A percentile compares a stretch with the other conserved stretches of the same genome.
Evolutionary conservation across 2,113 vertebrate genomes (phyloP).

Genomic region (Poeciliopsis prolifica): DNA sequence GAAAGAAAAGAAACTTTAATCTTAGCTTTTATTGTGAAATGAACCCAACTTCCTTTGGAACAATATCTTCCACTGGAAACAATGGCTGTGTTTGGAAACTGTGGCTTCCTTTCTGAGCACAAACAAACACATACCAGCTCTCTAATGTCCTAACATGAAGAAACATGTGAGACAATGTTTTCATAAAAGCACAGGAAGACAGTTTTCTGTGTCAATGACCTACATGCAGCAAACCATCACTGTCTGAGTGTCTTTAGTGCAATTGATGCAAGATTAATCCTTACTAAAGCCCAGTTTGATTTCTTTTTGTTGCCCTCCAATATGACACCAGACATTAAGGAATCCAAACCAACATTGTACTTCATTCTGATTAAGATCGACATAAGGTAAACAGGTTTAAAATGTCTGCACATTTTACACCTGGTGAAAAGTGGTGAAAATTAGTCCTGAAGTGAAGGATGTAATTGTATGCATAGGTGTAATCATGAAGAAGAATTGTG

Average conservation of each 20-base stretch:
- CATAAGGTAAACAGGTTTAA: conserved; percentile 37
- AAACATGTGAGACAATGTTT: background rate
- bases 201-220: conserved; percentile 43
- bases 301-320: conserved; percentile 35
- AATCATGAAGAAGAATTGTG: conserved; percentile 54
- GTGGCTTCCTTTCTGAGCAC: background rate
- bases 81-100: background rate
- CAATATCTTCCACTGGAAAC: background rate
- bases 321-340: conserved; percentile 34
- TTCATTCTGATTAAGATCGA: conserved; percentile 8
- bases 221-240: conserved; percentile 25
- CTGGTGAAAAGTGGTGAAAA: conserved; percentile 41
- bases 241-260: background rate
- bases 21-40: conserved; percentile 27
- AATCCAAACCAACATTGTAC: background rate
- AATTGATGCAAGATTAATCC: background rate
- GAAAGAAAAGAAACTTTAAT: background rate
- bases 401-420: conserved; percentile 3
- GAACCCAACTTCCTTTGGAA: background rate
- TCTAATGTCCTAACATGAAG: background rate
- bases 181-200: conserved; percentile 33
- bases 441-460: conserved; percentile 54
- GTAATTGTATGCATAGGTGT: conserved; percentile 54
- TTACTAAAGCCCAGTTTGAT: background rate
- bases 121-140: conserved; percentile 6